These are phyloP conservation scores for Spheniscus mendiculus DNA, from an alignment of 2,113 vertebrate species.

Conservation along the genomic window DNA sequence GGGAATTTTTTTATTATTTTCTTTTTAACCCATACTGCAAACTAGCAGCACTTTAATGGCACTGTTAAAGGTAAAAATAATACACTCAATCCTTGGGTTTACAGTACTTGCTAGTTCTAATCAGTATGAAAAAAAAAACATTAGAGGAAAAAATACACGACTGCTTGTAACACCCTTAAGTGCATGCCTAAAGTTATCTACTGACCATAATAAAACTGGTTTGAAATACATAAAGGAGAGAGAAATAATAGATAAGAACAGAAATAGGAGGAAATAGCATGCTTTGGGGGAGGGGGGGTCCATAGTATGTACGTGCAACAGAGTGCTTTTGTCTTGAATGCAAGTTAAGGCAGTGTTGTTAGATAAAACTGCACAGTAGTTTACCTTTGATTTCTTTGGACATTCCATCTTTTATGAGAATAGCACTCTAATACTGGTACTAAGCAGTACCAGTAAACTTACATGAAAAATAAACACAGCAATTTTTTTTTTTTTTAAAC, in stretches of 20 bases:
- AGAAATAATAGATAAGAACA: background rate
- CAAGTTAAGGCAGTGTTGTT: background rate
- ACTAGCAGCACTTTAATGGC: background rate
- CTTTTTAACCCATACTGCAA: background rate
- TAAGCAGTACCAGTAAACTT: background rate
- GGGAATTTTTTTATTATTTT: no score
- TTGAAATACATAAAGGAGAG: background rate
- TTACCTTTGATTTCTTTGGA: background rate
- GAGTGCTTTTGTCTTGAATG: background rate
- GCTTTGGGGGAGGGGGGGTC: no score
- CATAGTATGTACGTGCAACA: background rate
- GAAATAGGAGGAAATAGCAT: background rate
- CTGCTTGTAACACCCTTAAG: background rate
- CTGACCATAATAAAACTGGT: background rate
- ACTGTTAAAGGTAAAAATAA: background rate
- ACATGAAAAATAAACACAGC: background rate
- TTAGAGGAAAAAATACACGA: background rate
- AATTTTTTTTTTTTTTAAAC: background rate
- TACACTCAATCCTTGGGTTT: background rate
- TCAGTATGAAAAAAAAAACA: background rate
- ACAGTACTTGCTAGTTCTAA: background rate
- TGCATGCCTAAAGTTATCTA: background rate
- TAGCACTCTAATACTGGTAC: background rate
- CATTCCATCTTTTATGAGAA: background rate
- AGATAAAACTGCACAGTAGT: background rate